phyloP scores from a whole-genome alignment of 2,113 vertebrate species.

The Micronycteris hirsuta region DNA sequence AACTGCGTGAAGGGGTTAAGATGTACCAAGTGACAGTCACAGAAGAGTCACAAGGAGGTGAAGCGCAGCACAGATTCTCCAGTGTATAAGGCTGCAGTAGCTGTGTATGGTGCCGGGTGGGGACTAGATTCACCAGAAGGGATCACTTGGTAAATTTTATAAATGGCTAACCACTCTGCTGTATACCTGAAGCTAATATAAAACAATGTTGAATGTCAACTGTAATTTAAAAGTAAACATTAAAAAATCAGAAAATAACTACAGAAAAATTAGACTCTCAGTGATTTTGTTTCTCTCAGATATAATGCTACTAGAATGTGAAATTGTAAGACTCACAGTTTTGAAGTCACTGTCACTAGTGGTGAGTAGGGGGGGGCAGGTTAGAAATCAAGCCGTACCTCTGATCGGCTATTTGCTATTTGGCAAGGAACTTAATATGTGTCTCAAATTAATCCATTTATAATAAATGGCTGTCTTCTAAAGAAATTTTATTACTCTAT shows the following conservation, averaged over 20 bases:
- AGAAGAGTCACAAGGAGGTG: not conserved
- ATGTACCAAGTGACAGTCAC: not conserved
- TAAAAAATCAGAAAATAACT: not conserved
- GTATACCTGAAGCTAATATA: not conserved
- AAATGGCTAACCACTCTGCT: not conserved
- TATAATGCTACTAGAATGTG: not conserved
- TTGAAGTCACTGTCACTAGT: not conserved
- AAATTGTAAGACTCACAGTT: not conserved
- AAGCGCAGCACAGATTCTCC: not conserved
- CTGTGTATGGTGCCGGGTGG: not conserved
- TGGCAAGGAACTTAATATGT: constrained; percentile 49
- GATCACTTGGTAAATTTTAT: not conserved
- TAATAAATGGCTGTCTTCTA: constrained; percentile 47
- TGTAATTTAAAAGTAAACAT: not conserved
- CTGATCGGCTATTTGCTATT: constrained; percentile 29
- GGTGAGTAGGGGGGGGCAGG: constrained; percentile 34
- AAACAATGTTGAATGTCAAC: not conserved
- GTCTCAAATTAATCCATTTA: constrained; percentile 54
- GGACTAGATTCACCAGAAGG: not conserved
- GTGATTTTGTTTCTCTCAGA: not conserved
- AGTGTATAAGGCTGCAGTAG: not conserved
- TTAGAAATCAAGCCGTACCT: not conserved
- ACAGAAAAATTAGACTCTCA: not conserved
- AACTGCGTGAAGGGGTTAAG: not conserved
- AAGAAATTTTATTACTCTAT: constrained; percentile 60